These are phyloP conservation scores for Rallus crepitans DNA, from an alignment of 2,797 vertebrate genomes.

Conservation along the genomic window DNA sequence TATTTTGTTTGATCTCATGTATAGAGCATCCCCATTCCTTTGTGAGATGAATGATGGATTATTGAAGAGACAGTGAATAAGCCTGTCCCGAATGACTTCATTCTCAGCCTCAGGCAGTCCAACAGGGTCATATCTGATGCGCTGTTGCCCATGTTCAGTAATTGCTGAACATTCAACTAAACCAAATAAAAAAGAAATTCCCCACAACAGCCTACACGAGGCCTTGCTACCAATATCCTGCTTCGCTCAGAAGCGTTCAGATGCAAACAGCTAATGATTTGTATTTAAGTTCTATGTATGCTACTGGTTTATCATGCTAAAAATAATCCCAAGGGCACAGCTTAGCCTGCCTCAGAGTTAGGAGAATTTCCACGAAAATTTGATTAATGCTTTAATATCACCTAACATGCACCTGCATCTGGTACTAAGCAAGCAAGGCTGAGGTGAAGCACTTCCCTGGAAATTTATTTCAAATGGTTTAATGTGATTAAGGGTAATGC, in stretches of 20 bases:
- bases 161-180: not conserved
- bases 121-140: not conserved
- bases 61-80: not conserved
- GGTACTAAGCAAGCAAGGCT: not conserved
- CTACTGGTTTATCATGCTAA: not conserved
- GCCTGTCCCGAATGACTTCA: not conserved
- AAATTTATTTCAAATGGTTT: not conserved
- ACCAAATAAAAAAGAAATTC: not conserved
- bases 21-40: not conserved
- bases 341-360: not conserved
- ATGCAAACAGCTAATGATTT: not conserved
- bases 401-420: not conserved
- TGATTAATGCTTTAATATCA: not conserved
- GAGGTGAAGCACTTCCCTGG: not conserved
- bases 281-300: not conserved
- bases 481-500: not conserved
- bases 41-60: not conserved
- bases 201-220: not conserved
- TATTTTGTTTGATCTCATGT: not conserved
- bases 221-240: not conserved
- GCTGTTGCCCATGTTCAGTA: not conserved
- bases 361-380: not conserved
- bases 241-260: not conserved
- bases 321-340: not conserved
- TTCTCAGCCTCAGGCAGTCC: not conserved